Evolutionary conservation across 2,113 vertebrate genomes (phyloP), one percentile per base, ranked within the genome.

Genomic region (Eleginops maclovinus): DNA sequence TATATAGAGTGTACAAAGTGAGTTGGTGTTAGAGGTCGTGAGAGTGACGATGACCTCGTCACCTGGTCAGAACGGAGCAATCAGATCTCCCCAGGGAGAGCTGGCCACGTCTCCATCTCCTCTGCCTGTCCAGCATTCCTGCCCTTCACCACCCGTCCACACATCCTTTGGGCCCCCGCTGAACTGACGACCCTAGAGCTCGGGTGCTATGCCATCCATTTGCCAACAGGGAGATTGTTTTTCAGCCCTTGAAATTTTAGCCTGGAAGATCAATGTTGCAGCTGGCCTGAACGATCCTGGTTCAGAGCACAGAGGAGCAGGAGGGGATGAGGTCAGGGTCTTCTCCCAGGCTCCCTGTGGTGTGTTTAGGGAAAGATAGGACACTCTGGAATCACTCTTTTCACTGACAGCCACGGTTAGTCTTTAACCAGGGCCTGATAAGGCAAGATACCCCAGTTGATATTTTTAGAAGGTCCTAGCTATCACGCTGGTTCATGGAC

Each of bases 181-280:
- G 88, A 93, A 92, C 85, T 61, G 46, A 31, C 62, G 92, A 93
- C 93, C 91, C 78, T 72, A 19, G 46, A 86, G 81, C 68, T 69
- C 36, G 89, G 82, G 58, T 81, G 77, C 72, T 60, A 44, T 79
- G 72, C 88, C 81, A 87, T 94, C 87, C 89, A 70, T 94, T 94
- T 93, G 91, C 93, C 93, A 94, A 91, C 87, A 90, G 80, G 77
- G 64, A 89, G 89, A 94, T 95, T 89, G 87, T 92, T 94, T 95
- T 95, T 93, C 93, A 92, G 73, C 81, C 79, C 87, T 90, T 93
- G 94, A 92, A 95, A 95, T 87, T 84, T 81, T 77, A 95, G 71
- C 88, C 72, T 11, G 62, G 71, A 83, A 91, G 93, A 93, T 94
- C 91, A 93, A 88, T 93, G 91, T 86, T 92, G 87, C 93, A 94